Evolutionary conservation across 2,888 invertebrate species (phyloP).

Genomic region (Parelbella ahira): DNA sequence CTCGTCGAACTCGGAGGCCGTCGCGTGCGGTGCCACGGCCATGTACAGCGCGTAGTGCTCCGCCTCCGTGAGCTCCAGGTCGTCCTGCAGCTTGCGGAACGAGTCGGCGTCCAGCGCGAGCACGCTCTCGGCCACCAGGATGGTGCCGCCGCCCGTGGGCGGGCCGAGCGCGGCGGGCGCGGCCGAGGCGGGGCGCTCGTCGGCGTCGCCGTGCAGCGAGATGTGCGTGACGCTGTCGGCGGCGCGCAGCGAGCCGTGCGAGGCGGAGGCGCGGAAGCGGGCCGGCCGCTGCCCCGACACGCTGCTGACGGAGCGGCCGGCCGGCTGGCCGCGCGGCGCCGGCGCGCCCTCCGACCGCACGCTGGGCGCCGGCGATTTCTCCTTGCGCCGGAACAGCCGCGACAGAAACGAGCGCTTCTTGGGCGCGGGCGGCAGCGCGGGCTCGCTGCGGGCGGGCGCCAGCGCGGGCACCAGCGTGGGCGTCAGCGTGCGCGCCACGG

Average conservation of each 20-base stretch:
- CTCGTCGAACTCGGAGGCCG: constrained; percentile 93
- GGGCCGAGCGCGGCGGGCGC: constrained; percentile 16
- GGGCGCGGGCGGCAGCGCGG: constrained; percentile 60
- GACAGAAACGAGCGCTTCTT: constrained; percentile 75
- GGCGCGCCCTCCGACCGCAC: constrained; percentile 61
- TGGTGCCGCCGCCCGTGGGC: constrained; percentile 76
- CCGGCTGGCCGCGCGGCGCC: constrained; percentile 76
- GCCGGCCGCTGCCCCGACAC: constrained; percentile 81
- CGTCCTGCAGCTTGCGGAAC: constrained; percentile 67
- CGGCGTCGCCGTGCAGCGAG: constrained; percentile 82
- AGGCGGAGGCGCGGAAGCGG: constrained; percentile 60
- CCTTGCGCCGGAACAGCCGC: constrained; percentile 65
- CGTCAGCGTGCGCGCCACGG: constrained; percentile 46
- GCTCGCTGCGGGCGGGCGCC: constrained; percentile 60
- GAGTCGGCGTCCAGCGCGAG: constrained; percentile 65
- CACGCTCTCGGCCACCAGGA: constrained; percentile 80
- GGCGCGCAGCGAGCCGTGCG: constrained; percentile 67
- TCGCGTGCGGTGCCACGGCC: constrained; percentile 91
- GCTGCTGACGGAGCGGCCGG: constrained; percentile 82
- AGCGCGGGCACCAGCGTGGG: constrained; percentile 42
- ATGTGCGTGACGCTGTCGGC: constrained; percentile 84
- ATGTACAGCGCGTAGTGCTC: constrained; percentile 94
- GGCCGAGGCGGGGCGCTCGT: constrained; percentile 54
- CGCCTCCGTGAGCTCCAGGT: constrained; percentile 89
- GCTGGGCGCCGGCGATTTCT: constrained; percentile 70